These are phyloP conservation scores for Arbacia lixula DNA, from an alignment of 53 echinoderm and acorn worm species.

Conservation along the genomic window DNA sequence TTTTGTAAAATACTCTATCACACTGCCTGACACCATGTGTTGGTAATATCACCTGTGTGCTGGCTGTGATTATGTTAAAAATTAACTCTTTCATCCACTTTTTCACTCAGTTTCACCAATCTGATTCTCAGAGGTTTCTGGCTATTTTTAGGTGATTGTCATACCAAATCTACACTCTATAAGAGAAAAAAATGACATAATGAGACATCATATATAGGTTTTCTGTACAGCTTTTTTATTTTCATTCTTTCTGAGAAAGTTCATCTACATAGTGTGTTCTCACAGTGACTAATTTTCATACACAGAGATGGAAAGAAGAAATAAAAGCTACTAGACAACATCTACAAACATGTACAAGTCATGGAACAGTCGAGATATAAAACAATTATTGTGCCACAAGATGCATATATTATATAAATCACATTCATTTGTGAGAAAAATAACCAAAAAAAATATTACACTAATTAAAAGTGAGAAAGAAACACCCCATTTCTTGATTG, in stretches of 20 bases:
- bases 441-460: not conserved
- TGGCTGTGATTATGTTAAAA: too few species aligned
- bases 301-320: slow-evolving; percentile 49
- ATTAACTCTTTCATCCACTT: too few species aligned
- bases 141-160: too few species aligned
- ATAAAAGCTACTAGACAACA: slow-evolving; percentile 42
- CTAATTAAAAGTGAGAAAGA: not conserved
- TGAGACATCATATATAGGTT: not conserved
- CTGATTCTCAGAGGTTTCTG: too few species aligned
- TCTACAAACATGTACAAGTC: slow-evolving; percentile 54
- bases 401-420: slow-evolving; percentile 50
- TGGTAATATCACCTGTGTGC: too few species aligned
- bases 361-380: slow-evolving; percentile 48
- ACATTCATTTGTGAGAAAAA: slow-evolving; percentile 28
- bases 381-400: slow-evolving; percentile 53
- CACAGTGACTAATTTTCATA: slow-evolving; percentile 57
- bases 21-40: too few species aligned
- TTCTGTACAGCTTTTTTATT: slow-evolving; percentile 61
- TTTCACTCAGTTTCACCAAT: too few species aligned
- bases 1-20: too few species aligned
- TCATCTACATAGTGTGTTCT: slow-evolving; percentile 62
- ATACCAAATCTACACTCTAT: not conserved
- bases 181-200: not conserved
- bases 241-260: slow-evolving; percentile 61
- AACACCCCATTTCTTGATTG: not conserved